Conservation (phyloP, 2,888 invertebrate species). For the Apocheima hispidaria region DNA sequence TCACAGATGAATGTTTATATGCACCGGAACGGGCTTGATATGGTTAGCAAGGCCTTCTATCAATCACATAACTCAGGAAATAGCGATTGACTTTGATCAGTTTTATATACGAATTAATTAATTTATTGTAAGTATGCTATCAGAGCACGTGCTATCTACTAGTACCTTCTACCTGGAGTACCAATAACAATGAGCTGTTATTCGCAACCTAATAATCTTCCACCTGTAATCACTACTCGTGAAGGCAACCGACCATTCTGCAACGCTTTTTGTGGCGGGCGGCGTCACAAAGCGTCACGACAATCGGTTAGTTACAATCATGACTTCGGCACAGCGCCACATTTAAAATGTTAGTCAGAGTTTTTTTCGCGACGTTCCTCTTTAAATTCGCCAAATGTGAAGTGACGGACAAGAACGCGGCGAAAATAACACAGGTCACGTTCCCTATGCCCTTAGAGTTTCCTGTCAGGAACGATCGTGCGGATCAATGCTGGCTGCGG, state of each 20-base stretch:
- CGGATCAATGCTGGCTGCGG: slow-evolving; percentile 77
- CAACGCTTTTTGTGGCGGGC: slow-evolving; percentile 66
- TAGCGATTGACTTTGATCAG: slow-evolving; percentile 35
- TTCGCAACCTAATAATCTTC: slow-evolving; percentile 72
- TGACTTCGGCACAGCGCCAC: slow-evolving; percentile 71
- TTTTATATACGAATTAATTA: slow-evolving; percentile 10
- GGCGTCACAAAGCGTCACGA: slow-evolving; percentile 62
- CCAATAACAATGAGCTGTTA: slow-evolving; percentile 68
- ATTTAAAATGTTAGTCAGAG: slow-evolving; percentile 78
- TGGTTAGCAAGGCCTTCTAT: slow-evolving; percentile 16
- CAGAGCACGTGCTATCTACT: slow-evolving; percentile 50
- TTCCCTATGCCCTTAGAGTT: slow-evolving; percentile 74
- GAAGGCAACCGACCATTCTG: slow-evolving; percentile 68
- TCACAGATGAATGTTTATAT: no score
- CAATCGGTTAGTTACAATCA: slow-evolving; percentile 74
- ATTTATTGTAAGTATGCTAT: slow-evolving; percentile 11
- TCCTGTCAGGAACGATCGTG: slow-evolving; percentile 74
- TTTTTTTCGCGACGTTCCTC: slow-evolving; percentile 50
- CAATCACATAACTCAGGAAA: slow-evolving; percentile 29
- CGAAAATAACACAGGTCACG: slow-evolving; percentile 55
- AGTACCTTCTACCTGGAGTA: slow-evolving; percentile 44
- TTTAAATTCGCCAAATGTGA: slow-evolving; percentile 35
- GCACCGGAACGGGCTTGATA: slow-evolving; percentile 25
- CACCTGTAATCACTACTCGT: slow-evolving; percentile 70
- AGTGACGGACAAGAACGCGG: slow-evolving; percentile 46